Conservation (phyloP, 2,888 invertebrate species). For the Tipula helvola region DNA sequence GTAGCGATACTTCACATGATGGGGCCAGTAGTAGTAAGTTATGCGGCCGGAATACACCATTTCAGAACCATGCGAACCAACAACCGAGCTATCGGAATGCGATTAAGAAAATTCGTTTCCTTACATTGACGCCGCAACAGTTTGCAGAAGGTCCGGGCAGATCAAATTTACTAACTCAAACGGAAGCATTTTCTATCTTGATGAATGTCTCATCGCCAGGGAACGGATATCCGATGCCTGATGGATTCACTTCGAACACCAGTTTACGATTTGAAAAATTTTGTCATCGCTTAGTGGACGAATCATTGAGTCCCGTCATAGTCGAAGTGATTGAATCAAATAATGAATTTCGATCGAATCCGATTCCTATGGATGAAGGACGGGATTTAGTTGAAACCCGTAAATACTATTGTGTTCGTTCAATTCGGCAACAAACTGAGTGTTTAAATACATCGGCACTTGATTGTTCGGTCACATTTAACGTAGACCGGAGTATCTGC, state of each 20-base stretch:
- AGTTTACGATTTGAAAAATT: not conserved
- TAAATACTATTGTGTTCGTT: constrained; percentile 57
- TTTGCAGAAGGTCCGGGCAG: constrained; percentile 73
- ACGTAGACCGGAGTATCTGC: constrained; percentile 68
- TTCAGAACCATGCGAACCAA: not conserved
- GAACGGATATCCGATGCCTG: constrained; percentile 58
- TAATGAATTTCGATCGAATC: not conserved
- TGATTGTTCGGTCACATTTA: constrained; percentile 67
- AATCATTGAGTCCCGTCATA: constrained; percentile 37
- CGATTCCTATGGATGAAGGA: constrained; percentile 10
- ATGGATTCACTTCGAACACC: constrained; percentile 51
- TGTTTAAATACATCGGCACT: constrained; percentile 62
- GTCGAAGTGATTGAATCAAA: constrained; percentile 32
- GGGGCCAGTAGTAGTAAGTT: not conserved
- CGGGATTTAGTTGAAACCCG: constrained; percentile 32
- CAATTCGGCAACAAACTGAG: constrained; percentile 53
- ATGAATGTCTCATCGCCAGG: constrained; percentile 69
- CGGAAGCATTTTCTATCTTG: constrained; percentile 67
- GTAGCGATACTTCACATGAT: not conserved
- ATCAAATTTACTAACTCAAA: constrained; percentile 57
- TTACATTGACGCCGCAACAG: constrained; percentile 66
- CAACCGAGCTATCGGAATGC: constrained; percentile 39
- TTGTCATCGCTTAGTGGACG: constrained; percentile 20
- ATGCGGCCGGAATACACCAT: not conserved
- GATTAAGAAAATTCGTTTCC: constrained; percentile 64